Evolutionary conservation across 2,113 vertebrate genomes (phyloP).

Genomic region (Pontoporia blainvillei): DNA sequence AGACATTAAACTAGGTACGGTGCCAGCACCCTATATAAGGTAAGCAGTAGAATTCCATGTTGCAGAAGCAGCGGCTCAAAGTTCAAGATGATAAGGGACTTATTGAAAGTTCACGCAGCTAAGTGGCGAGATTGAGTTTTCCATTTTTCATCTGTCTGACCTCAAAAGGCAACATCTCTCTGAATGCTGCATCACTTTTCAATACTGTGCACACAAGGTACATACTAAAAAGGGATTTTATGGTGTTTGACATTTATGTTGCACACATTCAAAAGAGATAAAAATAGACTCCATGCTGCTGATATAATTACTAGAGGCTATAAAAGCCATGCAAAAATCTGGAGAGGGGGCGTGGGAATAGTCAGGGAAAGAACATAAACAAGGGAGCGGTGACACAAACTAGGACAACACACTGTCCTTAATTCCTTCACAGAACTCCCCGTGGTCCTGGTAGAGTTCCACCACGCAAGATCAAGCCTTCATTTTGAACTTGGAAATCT

Average conservation of each 20-base stretch:
- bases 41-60: not conserved
- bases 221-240: constrained; percentile 45
- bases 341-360: constrained; percentile 51
- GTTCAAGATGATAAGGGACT: constrained; percentile 17
- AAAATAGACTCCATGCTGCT: constrained; percentile 63
- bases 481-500: constrained; percentile 48
- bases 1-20: not conserved
- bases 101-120: not conserved
- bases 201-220: constrained; percentile 43
- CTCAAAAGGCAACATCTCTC: not conserved
- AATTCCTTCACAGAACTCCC: not conserved
- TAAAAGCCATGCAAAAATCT: constrained; percentile 45
- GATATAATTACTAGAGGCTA: constrained; percentile 66
- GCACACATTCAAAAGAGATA: constrained; percentile 56
- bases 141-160: constrained; percentile 32
- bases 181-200: constrained; percentile 8
- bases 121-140: not conserved
- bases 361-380: constrained; percentile 53
- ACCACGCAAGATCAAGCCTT: not conserved
- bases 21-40: not conserved
- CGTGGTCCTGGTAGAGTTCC: not conserved
- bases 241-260: constrained; percentile 55
- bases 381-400: constrained; percentile 36
- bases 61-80: not conserved
- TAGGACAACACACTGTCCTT: constrained; percentile 23